phyloP scores from a whole-genome alignment of 2,113 vertebrate species.

The Lepisosteus osseus region DNA sequence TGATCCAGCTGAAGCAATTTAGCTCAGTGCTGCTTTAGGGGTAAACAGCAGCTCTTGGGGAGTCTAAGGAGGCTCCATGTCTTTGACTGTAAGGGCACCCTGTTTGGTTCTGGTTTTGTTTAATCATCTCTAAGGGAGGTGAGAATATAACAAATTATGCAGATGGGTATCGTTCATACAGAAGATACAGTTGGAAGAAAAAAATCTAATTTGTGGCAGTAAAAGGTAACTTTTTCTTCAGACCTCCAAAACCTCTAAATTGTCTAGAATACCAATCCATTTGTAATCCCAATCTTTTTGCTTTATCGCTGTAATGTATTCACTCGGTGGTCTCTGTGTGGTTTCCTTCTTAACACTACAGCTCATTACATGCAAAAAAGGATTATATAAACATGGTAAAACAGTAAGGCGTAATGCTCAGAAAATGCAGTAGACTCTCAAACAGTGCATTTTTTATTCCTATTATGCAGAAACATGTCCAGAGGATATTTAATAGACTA shows the following conservation, averaged over 20 bases:
- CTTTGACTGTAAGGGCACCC: slow-evolving; percentile 1
- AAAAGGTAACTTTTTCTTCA: slow-evolving; percentile 20
- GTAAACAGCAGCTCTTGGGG: no score
- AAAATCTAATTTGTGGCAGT: slow-evolving; percentile 8
- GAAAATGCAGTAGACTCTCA: background rate
- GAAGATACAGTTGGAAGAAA: no score
- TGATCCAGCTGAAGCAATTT: no score
- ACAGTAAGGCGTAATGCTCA: slow-evolving; percentile 7
- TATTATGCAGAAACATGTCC: slow-evolving; percentile 11
- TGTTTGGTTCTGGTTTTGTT: slow-evolving; percentile 2
- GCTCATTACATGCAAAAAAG: background rate
- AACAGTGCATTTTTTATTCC: slow-evolving; percentile 15
- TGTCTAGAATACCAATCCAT: slow-evolving; percentile 23
- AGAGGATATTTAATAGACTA: background rate
- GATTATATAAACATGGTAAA: slow-evolving; percentile 25
- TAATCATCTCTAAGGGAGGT: slow-evolving; percentile 11
- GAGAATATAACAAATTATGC: slow-evolving; percentile 12
- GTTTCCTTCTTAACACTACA: slow-evolving; percentile 12
- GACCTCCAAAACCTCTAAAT: background rate
- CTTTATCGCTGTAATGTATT: slow-evolving; percentile 31
- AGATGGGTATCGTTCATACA: background rate
- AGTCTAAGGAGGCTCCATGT: no score
- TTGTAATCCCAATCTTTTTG: slow-evolving; percentile 34
- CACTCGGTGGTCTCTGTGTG: slow-evolving; percentile 14
- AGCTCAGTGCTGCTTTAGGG: no score